phyloP scores from a whole-genome alignment of 2,888 invertebrate species.

The Drosophila putrida region DNA sequence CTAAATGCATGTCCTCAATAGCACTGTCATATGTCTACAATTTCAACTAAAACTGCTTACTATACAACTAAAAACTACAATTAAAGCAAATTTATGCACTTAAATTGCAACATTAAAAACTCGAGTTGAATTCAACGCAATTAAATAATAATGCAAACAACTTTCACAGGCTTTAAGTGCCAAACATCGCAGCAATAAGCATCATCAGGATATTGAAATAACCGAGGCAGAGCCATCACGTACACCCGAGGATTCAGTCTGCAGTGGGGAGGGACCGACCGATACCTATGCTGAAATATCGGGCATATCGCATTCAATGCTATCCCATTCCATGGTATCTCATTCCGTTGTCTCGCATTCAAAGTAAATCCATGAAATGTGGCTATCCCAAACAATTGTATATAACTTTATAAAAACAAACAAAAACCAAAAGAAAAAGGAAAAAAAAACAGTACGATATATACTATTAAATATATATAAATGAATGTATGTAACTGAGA shows the following conservation, averaged over 20 bases:
- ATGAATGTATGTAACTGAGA: constrained; percentile 64
- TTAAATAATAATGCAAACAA: constrained; percentile 39
- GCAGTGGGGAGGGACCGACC: constrained; percentile 94
- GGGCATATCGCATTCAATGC: constrained; percentile 85
- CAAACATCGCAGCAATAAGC: constrained; percentile 87
- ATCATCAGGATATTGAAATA: constrained; percentile 88
- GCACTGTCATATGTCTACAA: constrained; percentile 42
- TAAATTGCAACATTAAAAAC: constrained; percentile 26
- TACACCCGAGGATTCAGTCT: constrained; percentile 96
- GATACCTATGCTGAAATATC: constrained; percentile 86
- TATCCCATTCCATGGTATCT: constrained; percentile 84
- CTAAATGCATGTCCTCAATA: constrained; percentile 47
- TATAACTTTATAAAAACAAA: constrained; percentile 16
- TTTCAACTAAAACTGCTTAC: constrained; percentile 19
- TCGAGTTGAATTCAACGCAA: constrained; percentile 1
- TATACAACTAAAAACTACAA: background rate
- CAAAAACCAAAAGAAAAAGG: background rate
- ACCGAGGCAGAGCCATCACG: constrained; percentile 93
- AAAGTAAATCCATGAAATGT: constrained; percentile 47
- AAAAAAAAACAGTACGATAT: constrained; percentile 17
- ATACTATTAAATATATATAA: constrained; percentile 44
- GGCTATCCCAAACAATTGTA: constrained; percentile 22
- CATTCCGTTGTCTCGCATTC: constrained; percentile 83
- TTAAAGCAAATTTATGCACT: constrained; percentile 35
- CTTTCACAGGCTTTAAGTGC: constrained; percentile 91